Base-by-base conservation (phyloP, 2,113 vertebrate species). In the Crotalus horridus region DNA sequence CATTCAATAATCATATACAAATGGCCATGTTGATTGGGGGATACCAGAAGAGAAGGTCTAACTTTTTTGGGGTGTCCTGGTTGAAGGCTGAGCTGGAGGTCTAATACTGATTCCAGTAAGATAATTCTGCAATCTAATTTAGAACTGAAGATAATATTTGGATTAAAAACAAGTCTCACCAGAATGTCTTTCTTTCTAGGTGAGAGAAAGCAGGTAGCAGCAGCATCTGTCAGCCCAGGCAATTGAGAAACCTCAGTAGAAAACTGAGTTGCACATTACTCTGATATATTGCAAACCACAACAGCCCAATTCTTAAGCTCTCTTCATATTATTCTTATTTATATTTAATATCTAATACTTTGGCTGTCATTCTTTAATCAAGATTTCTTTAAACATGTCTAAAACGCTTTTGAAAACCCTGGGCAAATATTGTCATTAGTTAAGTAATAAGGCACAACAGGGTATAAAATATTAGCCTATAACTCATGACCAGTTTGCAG, bases 351-450 rank as follows among this genome's bases (percentile, higher is more conserved):
- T 97, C 96, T 95, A 97, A 97, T 96, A 95, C 95, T 97, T 96
- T 48, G 95, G 91, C 96, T 96, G 97, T 97, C 97, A 96, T 96
- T 97, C 95, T 97, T 96, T 97, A 96, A 97, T 97, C 97, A 97
- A 97, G 96, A 97, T 97, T 97, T 97, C 97, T 97, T 96, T 94
- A 95, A 95, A 96, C 95, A 94, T 97, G 96, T 95, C 97, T 95
- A 91, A 95, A 93, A 94, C 94, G 95, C 93, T 96, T 12, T 95
- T 96, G 96, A 93, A 96, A 96, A 96, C 96, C 94, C 95, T 95
- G 95, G 96, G 96, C 97, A 97, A 97, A 97, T 96, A 97, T 97
- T 96, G 95, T 97, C 97, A 97, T 96, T 97, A 97, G 96, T 96
- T 96, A 96, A 97, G 96, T 97, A 97, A 96, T 97, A 97, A 96